Evolutionary conservation across 2,888 invertebrate species (phyloP).

Genomic region (Sinelater perroti): DNA sequence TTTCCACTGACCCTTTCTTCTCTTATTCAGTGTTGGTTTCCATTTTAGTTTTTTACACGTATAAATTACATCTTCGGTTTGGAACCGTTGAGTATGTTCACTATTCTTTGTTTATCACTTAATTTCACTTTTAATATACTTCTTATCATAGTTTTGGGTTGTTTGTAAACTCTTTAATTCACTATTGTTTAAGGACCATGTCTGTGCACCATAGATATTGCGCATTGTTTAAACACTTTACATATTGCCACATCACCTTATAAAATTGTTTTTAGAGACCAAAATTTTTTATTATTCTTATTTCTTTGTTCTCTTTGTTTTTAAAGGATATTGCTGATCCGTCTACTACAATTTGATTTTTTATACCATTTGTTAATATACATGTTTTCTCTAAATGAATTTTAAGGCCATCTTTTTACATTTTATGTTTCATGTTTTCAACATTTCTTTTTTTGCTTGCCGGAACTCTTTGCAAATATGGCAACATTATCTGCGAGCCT

Average conservation of each 20-base stretch:
- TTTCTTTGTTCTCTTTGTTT: conserved; percentile 8
- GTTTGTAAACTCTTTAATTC: background rate
- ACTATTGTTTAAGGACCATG: conserved; percentile 2
- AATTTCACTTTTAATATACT: conserved; percentile 3
- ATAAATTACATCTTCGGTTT: background rate
- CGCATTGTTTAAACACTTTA: background rate
- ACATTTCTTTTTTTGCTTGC: background rate
- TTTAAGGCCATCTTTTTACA: background rate
- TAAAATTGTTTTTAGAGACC: conserved; percentile 4
- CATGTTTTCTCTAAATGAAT: background rate
- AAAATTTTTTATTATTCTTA: conserved; percentile 4
- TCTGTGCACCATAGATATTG: background rate
- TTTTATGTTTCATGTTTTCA: background rate
- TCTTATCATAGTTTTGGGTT: conserved; percentile 2
- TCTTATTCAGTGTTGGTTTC: too few species aligned
- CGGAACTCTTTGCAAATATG: background rate
- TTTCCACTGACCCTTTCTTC: too few species aligned
- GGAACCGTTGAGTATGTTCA: background rate
- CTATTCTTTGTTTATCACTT: background rate
- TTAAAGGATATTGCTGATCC: background rate
- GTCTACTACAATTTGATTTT: background rate
- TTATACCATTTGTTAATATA: background rate
- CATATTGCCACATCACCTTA: background rate
- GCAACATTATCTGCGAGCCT: background rate
- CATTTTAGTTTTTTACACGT: too few species aligned